Evolutionary conservation across 2,113 vertebrate species (phyloP).

Genomic region (Lynx canadensis): DNA sequence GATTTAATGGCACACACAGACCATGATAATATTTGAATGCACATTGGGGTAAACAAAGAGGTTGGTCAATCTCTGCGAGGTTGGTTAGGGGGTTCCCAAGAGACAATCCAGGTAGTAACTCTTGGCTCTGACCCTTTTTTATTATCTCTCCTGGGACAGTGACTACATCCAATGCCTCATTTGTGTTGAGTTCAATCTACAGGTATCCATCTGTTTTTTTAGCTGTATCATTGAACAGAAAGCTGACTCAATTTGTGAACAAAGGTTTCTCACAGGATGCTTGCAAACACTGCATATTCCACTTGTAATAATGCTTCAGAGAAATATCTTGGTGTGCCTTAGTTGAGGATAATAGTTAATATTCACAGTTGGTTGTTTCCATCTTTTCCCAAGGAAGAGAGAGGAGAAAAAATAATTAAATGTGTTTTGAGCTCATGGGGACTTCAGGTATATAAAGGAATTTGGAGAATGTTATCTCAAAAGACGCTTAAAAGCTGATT

Average conservation of each 20-base stretch:
- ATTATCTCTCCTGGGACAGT: neutral
- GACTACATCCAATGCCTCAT: neutral
- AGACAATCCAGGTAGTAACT: neutral
- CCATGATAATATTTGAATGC: neutral
- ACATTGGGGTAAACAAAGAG: neutral
- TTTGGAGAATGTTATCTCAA: neutral
- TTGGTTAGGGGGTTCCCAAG: neutral
- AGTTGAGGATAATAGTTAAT: neutral
- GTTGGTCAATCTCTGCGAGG: neutral
- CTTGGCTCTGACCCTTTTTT: neutral
- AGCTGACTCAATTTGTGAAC: neutral
- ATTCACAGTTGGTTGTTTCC: neutral
- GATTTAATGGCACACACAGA: neutral
- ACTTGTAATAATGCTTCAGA: neutral
- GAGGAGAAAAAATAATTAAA: neutral
- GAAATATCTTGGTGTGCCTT: neutral
- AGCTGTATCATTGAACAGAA: neutral
- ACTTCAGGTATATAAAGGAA: neutral
- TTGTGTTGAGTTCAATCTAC: neutral
- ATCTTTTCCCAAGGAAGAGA: neutral
- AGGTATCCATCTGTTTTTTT: neutral
- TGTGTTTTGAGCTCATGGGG: neutral
- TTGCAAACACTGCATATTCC: neutral
- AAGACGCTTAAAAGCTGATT: slow-evolving; percentile 10
- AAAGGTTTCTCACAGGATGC: neutral